Evolutionary conservation across 2,113 vertebrate genomes (phyloP).

Genomic region (Clinocottus analis): DNA sequence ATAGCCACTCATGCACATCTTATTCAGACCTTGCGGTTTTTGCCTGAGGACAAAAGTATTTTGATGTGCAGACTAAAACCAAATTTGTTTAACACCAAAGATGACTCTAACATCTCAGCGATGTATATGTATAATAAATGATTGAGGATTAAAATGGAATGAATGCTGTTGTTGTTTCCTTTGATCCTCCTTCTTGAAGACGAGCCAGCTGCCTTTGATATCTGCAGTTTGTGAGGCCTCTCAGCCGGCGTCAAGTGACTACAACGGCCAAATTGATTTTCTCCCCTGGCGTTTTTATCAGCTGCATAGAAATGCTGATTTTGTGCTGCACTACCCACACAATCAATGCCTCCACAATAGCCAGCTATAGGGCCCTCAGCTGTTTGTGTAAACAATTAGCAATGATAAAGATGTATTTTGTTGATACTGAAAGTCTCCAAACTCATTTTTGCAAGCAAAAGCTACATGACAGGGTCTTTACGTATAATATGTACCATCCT

Average conservation of each 20-base stretch:
- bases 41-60: slow-evolving; percentile 23
- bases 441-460: background rate
- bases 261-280: slow-evolving; percentile 71
- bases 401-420: slow-evolving; percentile 25
- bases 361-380: slow-evolving; percentile 22
- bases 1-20: slow-evolving; percentile 1
- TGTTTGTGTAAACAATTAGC: slow-evolving; percentile 58
- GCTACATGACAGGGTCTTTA: background rate
- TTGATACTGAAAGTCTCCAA: slow-evolving; percentile 14
- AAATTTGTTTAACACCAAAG: slow-evolving; percentile 27
- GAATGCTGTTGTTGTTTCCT: slow-evolving; percentile 50
- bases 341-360: slow-evolving; percentile 65
- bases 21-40: slow-evolving; percentile 30
- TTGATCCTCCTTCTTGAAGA: slow-evolving; percentile 52
- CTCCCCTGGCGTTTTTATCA: slow-evolving; percentile 65
- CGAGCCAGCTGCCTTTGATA: slow-evolving; percentile 64
- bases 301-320: slow-evolving; percentile 68
- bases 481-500: background rate
- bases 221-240: slow-evolving; percentile 64
- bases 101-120: slow-evolving; percentile 21
- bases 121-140: slow-evolving; percentile 25
- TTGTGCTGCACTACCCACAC: slow-evolving; percentile 64
- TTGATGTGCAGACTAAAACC: slow-evolving; percentile 19
- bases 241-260: slow-evolving; percentile 59
- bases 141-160: slow-evolving; percentile 40